phyloP scores from a whole-genome alignment of 2,113 vertebrate species.

The Ciconia maguari region DNA sequence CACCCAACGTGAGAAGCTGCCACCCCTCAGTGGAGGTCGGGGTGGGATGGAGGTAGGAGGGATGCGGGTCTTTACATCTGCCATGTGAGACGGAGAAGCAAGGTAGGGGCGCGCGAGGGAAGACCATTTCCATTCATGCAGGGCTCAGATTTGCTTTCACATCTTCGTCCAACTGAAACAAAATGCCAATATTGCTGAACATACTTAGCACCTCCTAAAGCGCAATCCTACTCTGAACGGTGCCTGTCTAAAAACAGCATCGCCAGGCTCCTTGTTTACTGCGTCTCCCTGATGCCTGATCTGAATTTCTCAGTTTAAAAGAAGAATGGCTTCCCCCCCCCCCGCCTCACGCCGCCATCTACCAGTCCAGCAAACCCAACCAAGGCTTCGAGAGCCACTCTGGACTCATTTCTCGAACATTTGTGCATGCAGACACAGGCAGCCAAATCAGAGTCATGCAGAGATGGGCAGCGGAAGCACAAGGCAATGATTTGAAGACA shows the following conservation, averaged over 20 bases:
- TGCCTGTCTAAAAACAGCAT: conserved; percentile 37
- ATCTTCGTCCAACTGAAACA: not conserved
- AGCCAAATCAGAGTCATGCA: not conserved
- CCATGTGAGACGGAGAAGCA: not conserved
- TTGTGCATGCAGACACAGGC: not conserved
- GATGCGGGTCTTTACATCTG: not conserved
- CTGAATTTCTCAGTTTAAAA: not conserved
- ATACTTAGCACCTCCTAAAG: conserved; percentile 42
- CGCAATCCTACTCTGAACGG: not conserved
- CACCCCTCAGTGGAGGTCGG: not conserved
- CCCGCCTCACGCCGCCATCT: not conserved
- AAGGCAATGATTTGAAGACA: conserved; percentile 19
- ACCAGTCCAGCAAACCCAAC: not conserved
- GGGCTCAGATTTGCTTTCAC: not conserved
- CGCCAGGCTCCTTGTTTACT: not conserved
- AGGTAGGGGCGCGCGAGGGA: not conserved
- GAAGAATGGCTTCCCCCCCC: not conserved
- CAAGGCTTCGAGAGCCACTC: not conserved
- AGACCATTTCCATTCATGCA: not conserved
- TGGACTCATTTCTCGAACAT: not conserved
- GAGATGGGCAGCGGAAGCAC: not conserved
- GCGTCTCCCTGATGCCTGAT: not conserved
- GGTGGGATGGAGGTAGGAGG: not conserved
- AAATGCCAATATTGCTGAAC: conserved; percentile 45
- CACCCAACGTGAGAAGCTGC: not conserved